Percentiles rank a stretch among this genome's conserved stretches.
phyloP scores from a whole-genome alignment of 2,113 vertebrate genomes.

The Zosterops lateralis region DNA sequence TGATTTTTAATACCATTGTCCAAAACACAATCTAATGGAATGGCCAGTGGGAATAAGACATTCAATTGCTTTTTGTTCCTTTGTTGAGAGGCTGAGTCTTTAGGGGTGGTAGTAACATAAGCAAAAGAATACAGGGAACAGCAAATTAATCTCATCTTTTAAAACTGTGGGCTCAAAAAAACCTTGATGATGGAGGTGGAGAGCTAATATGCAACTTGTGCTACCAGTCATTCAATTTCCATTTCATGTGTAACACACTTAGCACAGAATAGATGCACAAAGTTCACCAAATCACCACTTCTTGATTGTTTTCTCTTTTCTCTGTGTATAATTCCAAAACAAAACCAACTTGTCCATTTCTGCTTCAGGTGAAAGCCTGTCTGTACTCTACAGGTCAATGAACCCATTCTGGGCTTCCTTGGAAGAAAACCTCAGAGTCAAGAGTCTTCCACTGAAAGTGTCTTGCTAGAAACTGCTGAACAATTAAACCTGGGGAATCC shows the following conservation, averaged over 20 bases:
- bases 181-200: not conserved
- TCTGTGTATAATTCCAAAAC: not conserved
- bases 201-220: not conserved
- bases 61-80: not conserved
- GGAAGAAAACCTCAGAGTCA: conserved; percentile 15
- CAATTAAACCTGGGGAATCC: not conserved
- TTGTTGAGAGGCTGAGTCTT: not conserved
- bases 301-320: not conserved
- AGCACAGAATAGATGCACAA: fast-evolving
- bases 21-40: not conserved
- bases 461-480: not conserved
- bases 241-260: fast-evolving
- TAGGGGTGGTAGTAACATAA: not conserved
- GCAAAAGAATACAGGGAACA: not conserved
- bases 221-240: not conserved
- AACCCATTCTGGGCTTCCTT: not conserved
- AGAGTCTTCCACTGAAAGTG: not conserved
- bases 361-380: conserved; percentile 11
- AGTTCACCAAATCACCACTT: not conserved
- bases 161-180: not conserved
- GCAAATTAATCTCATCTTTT: not conserved
- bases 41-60: not conserved
- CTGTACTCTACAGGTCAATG: not conserved
- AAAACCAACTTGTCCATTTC: not conserved
- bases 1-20: not conserved